phyloP scores from a whole-genome alignment of 2,888 invertebrate genomes.

The Hemistola chrysoprasaria region DNA sequence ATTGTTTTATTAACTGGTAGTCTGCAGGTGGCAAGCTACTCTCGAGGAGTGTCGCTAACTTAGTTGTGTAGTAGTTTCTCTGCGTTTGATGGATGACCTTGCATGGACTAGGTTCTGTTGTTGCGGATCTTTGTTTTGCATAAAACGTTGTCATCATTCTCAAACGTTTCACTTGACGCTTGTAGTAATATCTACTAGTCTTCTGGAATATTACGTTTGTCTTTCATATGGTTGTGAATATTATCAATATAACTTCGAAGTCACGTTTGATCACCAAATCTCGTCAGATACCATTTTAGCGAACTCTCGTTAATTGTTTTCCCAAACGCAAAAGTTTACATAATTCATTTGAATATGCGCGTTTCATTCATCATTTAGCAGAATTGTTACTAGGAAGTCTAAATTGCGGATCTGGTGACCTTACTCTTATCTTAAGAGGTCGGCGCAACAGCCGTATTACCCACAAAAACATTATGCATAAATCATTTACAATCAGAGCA shows the following conservation, averaged over 20 bases:
- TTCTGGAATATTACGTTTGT: not conserved
- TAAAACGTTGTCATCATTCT: too few relatives aligned
- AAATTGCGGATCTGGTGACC: too few relatives aligned
- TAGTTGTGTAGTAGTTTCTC: conserved; percentile 43
- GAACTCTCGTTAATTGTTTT: conserved; percentile 28
- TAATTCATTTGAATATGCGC: conserved; percentile 27
- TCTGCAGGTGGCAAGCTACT: conserved; percentile 39
- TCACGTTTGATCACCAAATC: conserved; percentile 4
- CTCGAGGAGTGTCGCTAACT: conserved; percentile 53
- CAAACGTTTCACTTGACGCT: too few relatives aligned
- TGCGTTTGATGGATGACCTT: conserved; percentile 8
- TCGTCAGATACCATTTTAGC: conserved; percentile 30
- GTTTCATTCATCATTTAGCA: conserved; percentile 12
- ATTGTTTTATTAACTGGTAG: conserved; percentile 55
- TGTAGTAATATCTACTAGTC: not conserved
- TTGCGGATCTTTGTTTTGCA: too few relatives aligned
- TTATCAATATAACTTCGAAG: not conserved
- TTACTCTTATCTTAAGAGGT: too few relatives aligned
- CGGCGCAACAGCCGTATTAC: too few relatives aligned
- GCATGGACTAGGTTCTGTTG: not conserved
- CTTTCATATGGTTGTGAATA: too few relatives aligned
- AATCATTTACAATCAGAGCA: too few relatives aligned
- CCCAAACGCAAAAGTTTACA: conserved; percentile 31
- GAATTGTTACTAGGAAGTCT: not conserved
- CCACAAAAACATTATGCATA: too few relatives aligned